Evolutionary conservation across 2,888 invertebrate species (phyloP), one percentile per base, ranked within the genome.

Genomic region (Apotomis capreana): DNA sequence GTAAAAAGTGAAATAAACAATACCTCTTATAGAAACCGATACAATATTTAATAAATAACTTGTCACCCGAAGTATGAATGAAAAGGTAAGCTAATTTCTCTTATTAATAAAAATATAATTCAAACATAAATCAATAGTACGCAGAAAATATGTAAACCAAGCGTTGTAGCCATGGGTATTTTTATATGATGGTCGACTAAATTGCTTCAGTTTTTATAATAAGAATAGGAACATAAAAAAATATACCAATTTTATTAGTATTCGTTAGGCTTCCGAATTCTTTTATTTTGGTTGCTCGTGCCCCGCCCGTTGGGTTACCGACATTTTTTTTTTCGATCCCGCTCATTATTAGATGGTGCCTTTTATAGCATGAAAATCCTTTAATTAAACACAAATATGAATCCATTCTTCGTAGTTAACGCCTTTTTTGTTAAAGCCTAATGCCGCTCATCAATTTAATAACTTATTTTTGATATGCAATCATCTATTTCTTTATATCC

Each of bases 321-420:
- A 69, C 75, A 76, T 73, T 68, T 74, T 75, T 74, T 75, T 63
- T 74, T 80, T 81, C 83, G 15, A 15, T 37, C 70, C 54, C 74
- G 73, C 76, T 69, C 70, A 78, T 81, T 84, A 86, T 87, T 86
- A 85, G 79, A 83, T 83, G 77, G 81, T 81, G 79, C 83, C 84
- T 84, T 84, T 89, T 89, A 90, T 86, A 88, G 86, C 89, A 90
- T 89, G 87, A 90, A 89, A 89, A 88, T 87, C 84, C 83, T 80
- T 89, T 90, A 91, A 91, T 91, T 90, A 90, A 89, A 90, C 88
- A 88, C 86, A 88, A 90, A 89, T 87, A 88, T 83, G 83, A 85
- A 82, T 84, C 84, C 79, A 85, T 89, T 89, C 85, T 87, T 86
- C 78, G 84, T 83, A 87, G 87, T 89, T 87, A 88, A 88, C 90